A percentile compares a stretch with the other conserved stretches of the same genome.
These are phyloP conservation scores for Drosophila neonasuta DNA, from an alignment of 2,888 invertebrate genomes.

Conservation along the genomic window DNA sequence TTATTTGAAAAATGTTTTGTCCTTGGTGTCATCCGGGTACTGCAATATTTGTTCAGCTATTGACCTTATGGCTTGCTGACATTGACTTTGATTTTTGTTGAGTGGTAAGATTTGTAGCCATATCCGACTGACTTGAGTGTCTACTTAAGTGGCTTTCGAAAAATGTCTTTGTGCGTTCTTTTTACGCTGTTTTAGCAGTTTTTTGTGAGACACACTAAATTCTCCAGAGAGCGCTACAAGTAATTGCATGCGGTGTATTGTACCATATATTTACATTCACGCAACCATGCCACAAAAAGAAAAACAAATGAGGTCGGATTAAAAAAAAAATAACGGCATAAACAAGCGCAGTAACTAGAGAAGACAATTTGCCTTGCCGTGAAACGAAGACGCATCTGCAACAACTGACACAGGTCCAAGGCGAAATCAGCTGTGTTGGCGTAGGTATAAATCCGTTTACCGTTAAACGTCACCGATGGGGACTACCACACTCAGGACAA, in stretches of 20 bases:
- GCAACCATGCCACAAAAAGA: not conserved
- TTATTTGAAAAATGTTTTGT: not conserved
- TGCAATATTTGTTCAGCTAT: slow-evolving; percentile 32
- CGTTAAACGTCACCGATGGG: slow-evolving; percentile 61
- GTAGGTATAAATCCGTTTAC: slow-evolving; percentile 66
- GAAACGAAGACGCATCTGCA: slow-evolving; percentile 36
- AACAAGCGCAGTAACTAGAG: slow-evolving; percentile 56
- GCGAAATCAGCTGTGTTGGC: slow-evolving; percentile 43
- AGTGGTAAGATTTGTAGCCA: slow-evolving; percentile 40
- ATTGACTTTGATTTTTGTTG: slow-evolving; percentile 52
- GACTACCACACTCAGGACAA: slow-evolving; percentile 3
- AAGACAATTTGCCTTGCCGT: slow-evolving; percentile 47
- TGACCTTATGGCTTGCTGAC: slow-evolving; percentile 55
- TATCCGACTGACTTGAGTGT: slow-evolving; percentile 39
- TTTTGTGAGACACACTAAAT: slow-evolving; percentile 27
- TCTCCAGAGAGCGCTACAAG: slow-evolving; percentile 15
- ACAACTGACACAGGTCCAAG: slow-evolving; percentile 43
- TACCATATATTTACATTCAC: not conserved
- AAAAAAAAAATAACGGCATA: slow-evolving; percentile 65
- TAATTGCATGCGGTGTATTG: not conserved
- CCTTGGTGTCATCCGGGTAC: slow-evolving; percentile 8
- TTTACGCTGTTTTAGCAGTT: slow-evolving; percentile 19
- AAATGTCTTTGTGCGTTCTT: slow-evolving; percentile 55
- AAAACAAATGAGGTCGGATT: slow-evolving; percentile 53
- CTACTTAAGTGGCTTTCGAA: slow-evolving; percentile 38